Conservation (phyloP, 2,888 invertebrate species). For the Apeira syringaria region DNA sequence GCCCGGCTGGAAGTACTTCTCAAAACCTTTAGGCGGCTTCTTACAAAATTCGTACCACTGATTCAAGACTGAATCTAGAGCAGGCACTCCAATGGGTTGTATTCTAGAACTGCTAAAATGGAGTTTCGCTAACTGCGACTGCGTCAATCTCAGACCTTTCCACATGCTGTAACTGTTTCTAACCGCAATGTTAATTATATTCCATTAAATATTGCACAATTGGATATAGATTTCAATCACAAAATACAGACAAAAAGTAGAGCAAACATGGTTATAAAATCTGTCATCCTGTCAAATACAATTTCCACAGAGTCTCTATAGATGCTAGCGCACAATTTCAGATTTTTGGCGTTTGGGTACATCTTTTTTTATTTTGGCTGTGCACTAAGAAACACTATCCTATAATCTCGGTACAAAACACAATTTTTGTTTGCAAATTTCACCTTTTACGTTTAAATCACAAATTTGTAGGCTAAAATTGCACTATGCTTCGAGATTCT, state of each 20-base stretch:
- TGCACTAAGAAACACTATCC: too few species aligned
- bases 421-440: too few species aligned
- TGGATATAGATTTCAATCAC: conserved; percentile 55
- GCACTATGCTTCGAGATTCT: too few species aligned
- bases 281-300: too few species aligned
- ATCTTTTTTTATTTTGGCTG: too few species aligned
- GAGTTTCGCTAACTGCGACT: conserved; percentile 72
- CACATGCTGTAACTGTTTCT: conserved; percentile 62
- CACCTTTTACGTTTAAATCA: too few species aligned
- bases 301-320: too few species aligned
- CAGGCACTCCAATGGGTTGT: conserved; percentile 76
- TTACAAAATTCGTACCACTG: conserved; percentile 87
- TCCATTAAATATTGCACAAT: conserved; percentile 64
- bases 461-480: too few species aligned
- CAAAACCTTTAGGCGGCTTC: conserved; percentile 96
- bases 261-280: conserved; percentile 78
- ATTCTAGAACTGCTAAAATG: conserved; percentile 71
- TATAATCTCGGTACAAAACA: too few species aligned
- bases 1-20: conserved; percentile 93
- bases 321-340: too few species aligned
- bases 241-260: conserved; percentile 58
- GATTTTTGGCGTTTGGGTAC: too few species aligned
- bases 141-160: conserved; percentile 76
- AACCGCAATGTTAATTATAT: conserved; percentile 44
- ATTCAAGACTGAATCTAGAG: conserved; percentile 83